Base-by-base conservation (phyloP, 2,797 vertebrate genomes). In the Sebastes iracundus region DNA sequence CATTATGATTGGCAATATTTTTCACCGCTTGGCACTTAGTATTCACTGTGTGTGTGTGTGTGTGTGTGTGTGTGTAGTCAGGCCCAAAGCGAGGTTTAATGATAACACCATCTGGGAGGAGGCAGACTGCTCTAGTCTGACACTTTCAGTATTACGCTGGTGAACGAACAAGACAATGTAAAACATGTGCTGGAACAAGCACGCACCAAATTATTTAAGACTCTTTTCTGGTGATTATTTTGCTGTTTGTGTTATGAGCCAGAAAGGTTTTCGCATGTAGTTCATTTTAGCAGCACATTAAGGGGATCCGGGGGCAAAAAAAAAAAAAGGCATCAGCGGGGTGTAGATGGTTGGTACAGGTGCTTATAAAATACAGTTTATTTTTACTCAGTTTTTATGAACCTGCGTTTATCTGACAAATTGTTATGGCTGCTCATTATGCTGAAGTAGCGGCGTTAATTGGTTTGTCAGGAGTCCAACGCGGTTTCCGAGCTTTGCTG, bases 21-120 rank as follows among this genome's bases (percentile, higher is more conserved):
- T 83, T 69, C 80, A 89, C 79, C 81, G 77, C 77, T 88, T 92
- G 87, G 88, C 83, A 80, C 82, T 88, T 82, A 80, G 88, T 87
- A 83, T 89, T 91, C 83, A 63, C 60, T 75, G 53, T 77, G 72
- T 80, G 89, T 62, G 23, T 6, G 77, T 53, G 58, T 64, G 63
- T 82, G 76, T 18, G 72, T 59, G 79, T 82, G 72, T 62, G 79
- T 82, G 72, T 62, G 79, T 82, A 83, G 87, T 86, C 81, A 72
- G 87, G 71, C 87, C 75, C 84, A 87, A 82, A 90, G 87, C 72
- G 23, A 79, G 83, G 88, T 93, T 94, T 93, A 91, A 93, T 93
- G 92, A 93, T 93, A 93, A 82, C 88, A 90, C 91, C 94, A 94
- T 95, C 92, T 95, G 94, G 93, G 91, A 81, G 79, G 89, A 87